These are phyloP conservation scores for Petrocephalus zakoni DNA, from an alignment of 2,113 vertebrate species.

Conservation along the genomic window DNA sequence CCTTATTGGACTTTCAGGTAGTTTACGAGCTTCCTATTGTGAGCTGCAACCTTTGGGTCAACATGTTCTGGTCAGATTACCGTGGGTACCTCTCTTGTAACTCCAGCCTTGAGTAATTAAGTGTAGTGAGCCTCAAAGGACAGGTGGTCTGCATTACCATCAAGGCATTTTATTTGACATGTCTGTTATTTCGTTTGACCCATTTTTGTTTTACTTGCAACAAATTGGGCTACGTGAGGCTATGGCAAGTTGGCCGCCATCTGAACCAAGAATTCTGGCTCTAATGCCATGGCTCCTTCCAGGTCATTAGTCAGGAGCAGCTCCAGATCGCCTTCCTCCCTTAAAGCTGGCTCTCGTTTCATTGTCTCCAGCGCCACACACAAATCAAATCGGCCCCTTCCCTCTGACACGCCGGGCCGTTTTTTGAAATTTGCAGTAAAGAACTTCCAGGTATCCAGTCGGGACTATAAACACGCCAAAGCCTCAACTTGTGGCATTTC, in stretches of 20 bases:
- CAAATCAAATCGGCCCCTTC: background rate
- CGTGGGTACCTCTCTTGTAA: background rate
- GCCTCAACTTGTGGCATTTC: background rate
- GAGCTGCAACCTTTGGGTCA: background rate
- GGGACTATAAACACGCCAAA: background rate
- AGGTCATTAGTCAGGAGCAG: background rate
- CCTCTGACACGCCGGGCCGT: background rate
- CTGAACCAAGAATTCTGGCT: background rate
- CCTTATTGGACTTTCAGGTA: background rate
- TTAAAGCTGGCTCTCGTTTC: background rate
- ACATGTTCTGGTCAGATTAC: background rate
- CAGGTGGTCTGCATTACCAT: constrained; percentile 5
- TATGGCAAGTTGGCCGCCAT: background rate
- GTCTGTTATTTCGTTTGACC: background rate
- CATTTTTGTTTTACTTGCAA: background rate
- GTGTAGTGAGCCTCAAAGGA: background rate
- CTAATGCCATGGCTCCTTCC: background rate
- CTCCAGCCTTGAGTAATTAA: background rate
- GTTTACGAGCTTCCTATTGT: background rate
- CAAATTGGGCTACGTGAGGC: background rate
- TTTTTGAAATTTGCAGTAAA: background rate
- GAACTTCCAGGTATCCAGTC: background rate
- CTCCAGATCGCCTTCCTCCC: background rate
- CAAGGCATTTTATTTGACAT: background rate
- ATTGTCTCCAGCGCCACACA: background rate